A percentile compares a stretch with the other conserved stretches of the same genome.
Conservation (phyloP, 2,113 vertebrate genomes). For the Phaetusa simplex region DNA sequence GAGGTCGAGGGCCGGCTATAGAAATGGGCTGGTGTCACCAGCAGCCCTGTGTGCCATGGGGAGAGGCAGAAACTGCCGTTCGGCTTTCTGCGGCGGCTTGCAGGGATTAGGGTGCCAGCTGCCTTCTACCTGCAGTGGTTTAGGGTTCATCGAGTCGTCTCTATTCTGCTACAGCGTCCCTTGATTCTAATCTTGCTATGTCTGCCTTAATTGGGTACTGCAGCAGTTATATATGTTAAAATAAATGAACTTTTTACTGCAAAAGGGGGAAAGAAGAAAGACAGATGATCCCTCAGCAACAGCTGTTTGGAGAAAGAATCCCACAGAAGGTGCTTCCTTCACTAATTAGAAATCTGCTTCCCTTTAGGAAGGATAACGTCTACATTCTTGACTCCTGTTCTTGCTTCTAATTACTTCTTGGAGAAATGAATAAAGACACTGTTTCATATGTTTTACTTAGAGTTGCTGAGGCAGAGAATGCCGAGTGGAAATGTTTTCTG, state of each 20-base stretch:
- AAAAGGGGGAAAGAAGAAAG: conserved; percentile 26
- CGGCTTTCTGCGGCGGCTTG: not conserved
- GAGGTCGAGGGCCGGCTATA: not conserved
- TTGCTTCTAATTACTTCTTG: conserved; percentile 70
- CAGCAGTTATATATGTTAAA: not conserved
- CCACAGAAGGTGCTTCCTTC: conserved; percentile 23
- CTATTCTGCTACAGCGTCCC: accelerated
- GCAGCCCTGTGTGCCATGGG: not conserved
- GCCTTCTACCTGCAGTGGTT: not conserved
- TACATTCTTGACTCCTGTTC: conserved; percentile 41
- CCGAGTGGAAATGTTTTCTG: conserved; percentile 30
- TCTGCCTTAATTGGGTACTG: conserved; percentile 50
- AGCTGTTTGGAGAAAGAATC: conserved; percentile 48
- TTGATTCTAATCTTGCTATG: not conserved
- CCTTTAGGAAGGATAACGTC: conserved; percentile 55
- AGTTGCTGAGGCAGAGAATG: conserved; percentile 67
- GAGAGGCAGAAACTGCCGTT: not conserved
- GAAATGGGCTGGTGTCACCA: not conserved
- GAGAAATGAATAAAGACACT: conserved; percentile 68
- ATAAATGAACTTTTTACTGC: conserved; percentile 50
- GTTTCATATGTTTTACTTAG: conserved; percentile 64
- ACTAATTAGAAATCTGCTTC: conserved; percentile 72
- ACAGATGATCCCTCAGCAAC: conserved; percentile 28
- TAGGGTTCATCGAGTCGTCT: accelerated
- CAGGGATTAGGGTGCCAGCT: not conserved